Evolutionary conservation across 1,140 invertebrate genomes (phyloP), one percentile per base, ranked within the genome.

Genomic region (Vanessa atalanta): DNA sequence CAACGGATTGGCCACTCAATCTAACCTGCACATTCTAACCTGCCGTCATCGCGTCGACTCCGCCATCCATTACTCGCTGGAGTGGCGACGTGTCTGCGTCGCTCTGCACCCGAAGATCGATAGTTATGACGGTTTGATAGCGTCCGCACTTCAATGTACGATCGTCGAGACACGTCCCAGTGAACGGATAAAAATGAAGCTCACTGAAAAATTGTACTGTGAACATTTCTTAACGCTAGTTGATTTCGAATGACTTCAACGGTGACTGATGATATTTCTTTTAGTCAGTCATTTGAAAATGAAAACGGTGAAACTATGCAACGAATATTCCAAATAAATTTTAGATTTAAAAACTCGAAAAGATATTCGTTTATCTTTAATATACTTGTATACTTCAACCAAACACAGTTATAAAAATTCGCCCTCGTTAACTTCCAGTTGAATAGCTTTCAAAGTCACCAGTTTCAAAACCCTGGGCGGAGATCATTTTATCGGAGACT

Each of bases 51-150:
- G 47, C 65, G 63, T 65, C 37, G 57, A 68, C 57, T 64, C 51
- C 64, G 69, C 74, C 76, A 78, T 81, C 77, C 79, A 81, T 81
- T 81, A 81, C 77, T 48, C 72, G 78, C 63, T 79, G 75, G 61
- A 81, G 79, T 81, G 77, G 65, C 77, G 75, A 71, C 79, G 77
- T 68, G 79, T 81, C 79, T 79, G 70, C 66, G 51, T 47, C 70
- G 70, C 72, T 51, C 50, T 70, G 64, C 65, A 72, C 73, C 55
- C 55, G 69, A 72, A 72, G 75, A 81, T 81, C 79, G 70, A 81
- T 81, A 76, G 79, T 75, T 75, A 79, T 79, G 72, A 75, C 75
- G 75, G 65, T 79, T 70, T 70, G 69, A 77, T 77, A 76, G 74
- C 65, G 57, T 61, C 71, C 51, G 66, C 63, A 64, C 67, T 70